Evolutionary conservation across 2,797 vertebrate species (phyloP).

Genomic region (Gallinago solitaria): DNA sequence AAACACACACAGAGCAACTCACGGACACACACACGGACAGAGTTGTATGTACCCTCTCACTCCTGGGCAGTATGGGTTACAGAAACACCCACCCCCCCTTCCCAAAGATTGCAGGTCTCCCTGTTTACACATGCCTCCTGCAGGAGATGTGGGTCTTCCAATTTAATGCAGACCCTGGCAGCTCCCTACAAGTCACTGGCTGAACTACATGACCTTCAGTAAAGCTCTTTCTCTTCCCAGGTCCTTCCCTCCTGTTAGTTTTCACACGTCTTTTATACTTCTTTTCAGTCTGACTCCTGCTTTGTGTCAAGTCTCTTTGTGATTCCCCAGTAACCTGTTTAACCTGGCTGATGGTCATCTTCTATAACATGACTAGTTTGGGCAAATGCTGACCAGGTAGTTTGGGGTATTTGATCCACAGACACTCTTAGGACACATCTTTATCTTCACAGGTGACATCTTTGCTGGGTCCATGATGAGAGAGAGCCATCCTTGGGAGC

Average conservation of each 20-base stretch:
- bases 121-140: neutral
- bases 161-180: neutral
- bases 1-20: neutral
- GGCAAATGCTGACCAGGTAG: neutral
- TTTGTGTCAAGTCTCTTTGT: neutral
- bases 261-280: neutral
- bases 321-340: neutral
- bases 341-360: neutral
- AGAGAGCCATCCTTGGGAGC: neutral
- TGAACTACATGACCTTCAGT: neutral
- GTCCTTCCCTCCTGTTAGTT: neutral
- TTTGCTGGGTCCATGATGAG: neutral
- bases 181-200: neutral
- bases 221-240: neutral
- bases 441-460: neutral
- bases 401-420: neutral
- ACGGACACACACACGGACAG: fast-evolving
- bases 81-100: neutral
- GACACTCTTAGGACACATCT: neutral
- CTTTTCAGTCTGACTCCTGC: neutral
- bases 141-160: neutral
- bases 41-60: neutral
- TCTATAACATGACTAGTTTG: neutral
- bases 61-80: neutral
- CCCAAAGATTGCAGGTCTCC: neutral